Conservation (phyloP, 1,140 invertebrate species). For the Drepana arcuata region DNA sequence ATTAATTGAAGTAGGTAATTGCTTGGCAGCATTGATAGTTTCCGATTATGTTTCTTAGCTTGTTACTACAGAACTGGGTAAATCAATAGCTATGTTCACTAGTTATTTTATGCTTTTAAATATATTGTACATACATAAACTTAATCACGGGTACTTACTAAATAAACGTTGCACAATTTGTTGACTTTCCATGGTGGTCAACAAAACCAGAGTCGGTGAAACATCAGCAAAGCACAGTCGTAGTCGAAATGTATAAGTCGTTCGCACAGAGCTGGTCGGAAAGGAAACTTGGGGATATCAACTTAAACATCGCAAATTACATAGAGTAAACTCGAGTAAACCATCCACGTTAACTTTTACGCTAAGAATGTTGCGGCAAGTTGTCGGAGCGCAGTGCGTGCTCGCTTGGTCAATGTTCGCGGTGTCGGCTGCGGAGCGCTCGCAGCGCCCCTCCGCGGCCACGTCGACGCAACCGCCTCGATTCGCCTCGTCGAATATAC, state of each 20-base stretch:
- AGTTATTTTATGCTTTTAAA: too few relatives aligned
- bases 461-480: conserved; percentile 25
- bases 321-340: conserved; percentile 71
- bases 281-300: conserved; percentile 37
- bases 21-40: too few relatives aligned
- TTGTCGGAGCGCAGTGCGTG: conserved; percentile 46
- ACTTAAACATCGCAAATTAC: conserved; percentile 65
- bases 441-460: conserved; percentile 38
- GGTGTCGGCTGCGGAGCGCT: conserved; percentile 21
- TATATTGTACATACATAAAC: too few relatives aligned
- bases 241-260: conserved; percentile 36
- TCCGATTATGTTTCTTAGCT: too few relatives aligned
- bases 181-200: conserved; percentile 30
- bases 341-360: conserved; percentile 69
- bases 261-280: conserved; percentile 48
- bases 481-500: conserved; percentile 26
- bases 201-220: conserved; percentile 28
- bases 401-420: conserved; percentile 62
- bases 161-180: conserved; percentile 38
- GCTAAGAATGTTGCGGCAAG: conserved; percentile 69
- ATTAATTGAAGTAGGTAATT: too few relatives aligned
- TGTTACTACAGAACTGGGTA: too few relatives aligned
- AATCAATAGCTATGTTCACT: too few relatives aligned
- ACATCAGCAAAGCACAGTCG: conserved; percentile 36
- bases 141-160: conserved; percentile 41